Conservation (phyloP, 1,140 invertebrate genomes). For the Gyrodactylus salaris region DNA sequence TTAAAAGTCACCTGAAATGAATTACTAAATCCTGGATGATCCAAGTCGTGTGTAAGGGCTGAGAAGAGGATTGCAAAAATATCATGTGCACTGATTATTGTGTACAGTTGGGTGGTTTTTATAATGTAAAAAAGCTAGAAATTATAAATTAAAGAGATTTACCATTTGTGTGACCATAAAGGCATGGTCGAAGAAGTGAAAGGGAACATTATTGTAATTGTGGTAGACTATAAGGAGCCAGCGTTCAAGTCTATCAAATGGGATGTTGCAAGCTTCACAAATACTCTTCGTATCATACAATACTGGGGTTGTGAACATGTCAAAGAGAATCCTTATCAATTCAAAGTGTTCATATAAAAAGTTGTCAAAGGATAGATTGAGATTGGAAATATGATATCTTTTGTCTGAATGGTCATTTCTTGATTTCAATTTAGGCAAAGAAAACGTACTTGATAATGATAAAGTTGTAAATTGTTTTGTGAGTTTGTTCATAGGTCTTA, state of each 20-base stretch:
- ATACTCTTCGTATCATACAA: neutral
- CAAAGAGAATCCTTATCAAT: neutral
- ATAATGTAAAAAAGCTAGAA: constrained; percentile 23
- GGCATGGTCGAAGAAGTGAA: constrained; percentile 55
- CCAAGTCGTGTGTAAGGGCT: constrained; percentile 33
- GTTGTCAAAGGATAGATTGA: neutral
- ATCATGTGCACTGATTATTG: constrained; percentile 35
- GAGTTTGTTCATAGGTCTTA: neutral
- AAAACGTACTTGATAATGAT: neutral
- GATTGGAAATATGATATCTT: neutral
- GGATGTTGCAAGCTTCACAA: neutral
- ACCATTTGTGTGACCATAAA: constrained; percentile 67
- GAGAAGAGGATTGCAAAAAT: constrained; percentile 41
- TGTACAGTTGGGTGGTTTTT: constrained; percentile 26
- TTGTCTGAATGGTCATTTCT: neutral
- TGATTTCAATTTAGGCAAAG: neutral
- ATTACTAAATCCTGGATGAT: constrained; percentile 23
- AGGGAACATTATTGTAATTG: constrained; percentile 55
- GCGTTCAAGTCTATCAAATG: neutral
- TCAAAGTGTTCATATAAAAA: neutral
- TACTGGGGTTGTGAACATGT: neutral
- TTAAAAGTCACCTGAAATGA: constrained; percentile 13
- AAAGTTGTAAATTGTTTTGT: neutral
- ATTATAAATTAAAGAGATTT: constrained; percentile 18
- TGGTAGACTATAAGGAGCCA: constrained; percentile 29